phyloP scores from a whole-genome alignment of 2,797 vertebrate genomes.

The Enteromius unitaeniatus region DNA sequence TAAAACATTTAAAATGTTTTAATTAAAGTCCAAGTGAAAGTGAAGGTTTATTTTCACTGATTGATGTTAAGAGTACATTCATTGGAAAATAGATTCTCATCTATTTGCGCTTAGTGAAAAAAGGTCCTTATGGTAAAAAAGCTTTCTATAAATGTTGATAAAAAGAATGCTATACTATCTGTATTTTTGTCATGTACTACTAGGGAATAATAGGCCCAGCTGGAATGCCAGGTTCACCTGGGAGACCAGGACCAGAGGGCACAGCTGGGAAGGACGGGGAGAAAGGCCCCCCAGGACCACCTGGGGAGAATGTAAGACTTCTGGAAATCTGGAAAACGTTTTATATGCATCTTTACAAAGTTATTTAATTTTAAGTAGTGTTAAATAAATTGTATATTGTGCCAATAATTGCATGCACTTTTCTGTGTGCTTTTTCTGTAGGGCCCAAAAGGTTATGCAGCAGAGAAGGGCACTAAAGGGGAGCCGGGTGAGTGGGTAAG shows the following conservation, averaged over 20 bases:
- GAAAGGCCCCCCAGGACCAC: conserved; percentile 65
- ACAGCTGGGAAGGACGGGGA: conserved; percentile 58
- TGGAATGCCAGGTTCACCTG: conserved; percentile 75
- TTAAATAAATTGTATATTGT: neutral
- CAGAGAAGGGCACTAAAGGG: conserved; percentile 78
- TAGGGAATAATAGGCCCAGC: conserved; percentile 74
- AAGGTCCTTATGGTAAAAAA: neutral
- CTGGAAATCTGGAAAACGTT: conserved; percentile 63
- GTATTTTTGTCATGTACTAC: conserved; percentile 51
- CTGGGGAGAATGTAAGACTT: conserved; percentile 73
- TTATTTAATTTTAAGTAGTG: neutral
- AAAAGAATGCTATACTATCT: neutral
- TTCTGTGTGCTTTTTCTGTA: conserved; percentile 53
- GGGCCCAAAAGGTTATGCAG: conserved; percentile 77
- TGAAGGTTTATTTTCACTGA: neutral
- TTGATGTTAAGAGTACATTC: neutral
- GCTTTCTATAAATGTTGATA: neutral
- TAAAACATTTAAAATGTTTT: neutral
- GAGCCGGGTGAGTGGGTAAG: conserved; percentile 85
- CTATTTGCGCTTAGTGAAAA: neutral
- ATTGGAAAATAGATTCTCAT: neutral
- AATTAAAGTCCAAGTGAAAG: neutral
- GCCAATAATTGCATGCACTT: neutral
- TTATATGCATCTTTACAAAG: neutral
- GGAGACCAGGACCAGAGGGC: conserved; percentile 75